These are phyloP conservation scores for Micrasema minimum DNA, from an alignment of 1,140 invertebrate species.

Conservation along the genomic window DNA sequence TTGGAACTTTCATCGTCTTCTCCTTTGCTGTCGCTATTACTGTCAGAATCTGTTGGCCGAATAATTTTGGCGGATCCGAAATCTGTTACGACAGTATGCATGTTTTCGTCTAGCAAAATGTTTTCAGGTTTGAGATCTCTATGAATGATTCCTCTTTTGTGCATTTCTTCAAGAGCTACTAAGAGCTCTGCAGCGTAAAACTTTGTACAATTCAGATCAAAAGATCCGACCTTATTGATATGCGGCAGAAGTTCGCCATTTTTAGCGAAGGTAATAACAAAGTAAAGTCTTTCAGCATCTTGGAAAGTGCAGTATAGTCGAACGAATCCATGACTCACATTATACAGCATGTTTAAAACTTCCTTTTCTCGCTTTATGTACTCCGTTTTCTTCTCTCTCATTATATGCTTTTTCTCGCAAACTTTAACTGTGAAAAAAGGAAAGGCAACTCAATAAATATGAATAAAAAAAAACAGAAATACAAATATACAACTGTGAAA, in stretches of 20 bases:
- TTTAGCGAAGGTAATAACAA: constrained; percentile 95
- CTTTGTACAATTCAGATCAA: constrained; percentile 87
- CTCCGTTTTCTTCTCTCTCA: constrained; percentile 91
- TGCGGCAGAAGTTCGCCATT: constrained; percentile 93
- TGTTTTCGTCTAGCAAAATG: constrained; percentile 89
- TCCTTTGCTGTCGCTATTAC: constrained; percentile 51
- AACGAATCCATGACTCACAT: constrained; percentile 84
- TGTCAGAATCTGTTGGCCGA: constrained; percentile 59
- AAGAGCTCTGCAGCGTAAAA: constrained; percentile 97
- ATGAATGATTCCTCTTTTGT: constrained; percentile 91
- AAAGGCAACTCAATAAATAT: constrained; percentile 35
- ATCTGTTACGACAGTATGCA: constrained; percentile 97
- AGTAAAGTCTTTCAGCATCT: constrained; percentile 92
- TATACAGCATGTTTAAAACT: constrained; percentile 81
- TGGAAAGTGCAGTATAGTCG: constrained; percentile 97
- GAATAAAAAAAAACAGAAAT: too few relatives aligned
- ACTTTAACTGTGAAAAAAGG: constrained; percentile 87
- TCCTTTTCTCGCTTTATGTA: constrained; percentile 95
- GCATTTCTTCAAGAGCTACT: constrained; percentile 91
- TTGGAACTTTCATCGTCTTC: constrained; percentile 55
- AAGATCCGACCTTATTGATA: constrained; percentile 90
- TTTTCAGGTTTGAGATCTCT: constrained; percentile 93
- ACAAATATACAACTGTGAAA: not conserved
- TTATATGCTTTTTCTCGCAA: constrained; percentile 92
- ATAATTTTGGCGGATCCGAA: constrained; percentile 96